Conservation (phyloP, 2,797 vertebrate genomes). For the Pseudomugil tenellus region DNA sequence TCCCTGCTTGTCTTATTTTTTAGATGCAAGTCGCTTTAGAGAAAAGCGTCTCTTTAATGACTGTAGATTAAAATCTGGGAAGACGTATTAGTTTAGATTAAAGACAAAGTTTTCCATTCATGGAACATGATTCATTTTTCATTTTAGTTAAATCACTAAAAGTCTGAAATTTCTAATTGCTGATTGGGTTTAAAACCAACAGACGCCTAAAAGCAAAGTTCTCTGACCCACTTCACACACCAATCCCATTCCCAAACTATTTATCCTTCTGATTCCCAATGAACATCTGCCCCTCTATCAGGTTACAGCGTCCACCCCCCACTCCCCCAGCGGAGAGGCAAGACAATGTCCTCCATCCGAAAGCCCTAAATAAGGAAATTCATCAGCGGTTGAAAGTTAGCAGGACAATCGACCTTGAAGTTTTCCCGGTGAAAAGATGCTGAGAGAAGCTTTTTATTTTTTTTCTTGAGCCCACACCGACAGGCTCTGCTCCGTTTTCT, state of each 20-base stretch:
- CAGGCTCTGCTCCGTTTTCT: constrained; percentile 46
- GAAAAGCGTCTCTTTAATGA: too few species aligned
- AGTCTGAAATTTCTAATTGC: too few species aligned
- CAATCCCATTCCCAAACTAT: constrained; percentile 60
- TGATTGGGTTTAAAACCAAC: too few species aligned
- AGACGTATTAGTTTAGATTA: too few species aligned
- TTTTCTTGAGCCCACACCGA: constrained; percentile 44
- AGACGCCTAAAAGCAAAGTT: not conserved
- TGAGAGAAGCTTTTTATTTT: constrained; percentile 44
- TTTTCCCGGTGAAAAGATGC: constrained; percentile 61
- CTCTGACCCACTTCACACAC: constrained; percentile 6
- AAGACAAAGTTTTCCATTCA: not conserved
- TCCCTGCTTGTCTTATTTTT: too few species aligned
- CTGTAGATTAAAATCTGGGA: too few species aligned
- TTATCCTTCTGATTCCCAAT: constrained; percentile 79
- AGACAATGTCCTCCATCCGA: constrained; percentile 71
- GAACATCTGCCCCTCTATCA: constrained; percentile 86
- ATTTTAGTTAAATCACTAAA: not conserved
- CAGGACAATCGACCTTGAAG: constrained; percentile 65
- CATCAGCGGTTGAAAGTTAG: constrained; percentile 32
- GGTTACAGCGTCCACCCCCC: constrained; percentile 70
- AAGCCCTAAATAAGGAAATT: constrained; percentile 78
- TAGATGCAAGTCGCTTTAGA: too few species aligned
- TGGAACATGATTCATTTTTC: not conserved
- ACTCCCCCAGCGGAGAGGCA: constrained; percentile 33